Evolutionary conservation across 2,797 vertebrate genomes (phyloP).

Genomic region (Saguinus oedipus): DNA sequence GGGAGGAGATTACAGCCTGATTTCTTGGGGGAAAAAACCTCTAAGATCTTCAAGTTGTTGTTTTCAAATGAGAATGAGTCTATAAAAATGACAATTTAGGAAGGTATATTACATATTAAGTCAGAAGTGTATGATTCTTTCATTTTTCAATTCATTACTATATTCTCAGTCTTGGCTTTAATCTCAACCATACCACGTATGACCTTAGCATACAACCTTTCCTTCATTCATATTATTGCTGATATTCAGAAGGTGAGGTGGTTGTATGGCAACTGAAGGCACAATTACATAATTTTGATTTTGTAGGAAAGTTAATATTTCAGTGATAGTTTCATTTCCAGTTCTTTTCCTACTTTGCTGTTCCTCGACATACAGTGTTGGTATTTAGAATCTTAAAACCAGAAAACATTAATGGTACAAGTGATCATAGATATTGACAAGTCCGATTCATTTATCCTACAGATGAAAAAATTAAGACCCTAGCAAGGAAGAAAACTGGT

Average conservation of each 20-base stretch:
- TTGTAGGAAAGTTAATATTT: slow-evolving; percentile 33
- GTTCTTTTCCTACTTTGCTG: neutral
- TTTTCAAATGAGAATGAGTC: slow-evolving; percentile 37
- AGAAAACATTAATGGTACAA: neutral
- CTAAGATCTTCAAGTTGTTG: slow-evolving; percentile 44
- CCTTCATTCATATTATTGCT: neutral
- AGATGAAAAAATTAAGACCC: neutral
- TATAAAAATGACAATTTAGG: neutral
- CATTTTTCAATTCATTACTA: slow-evolving; percentile 13
- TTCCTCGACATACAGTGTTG: neutral
- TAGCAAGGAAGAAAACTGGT: neutral
- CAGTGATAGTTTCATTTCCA: neutral
- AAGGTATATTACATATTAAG: neutral
- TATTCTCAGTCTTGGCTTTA: slow-evolving; percentile 45
- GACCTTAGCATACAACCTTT: slow-evolving; percentile 53
- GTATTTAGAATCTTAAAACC: slow-evolving; percentile 40
- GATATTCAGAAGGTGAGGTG: neutral
- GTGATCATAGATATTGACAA: neutral
- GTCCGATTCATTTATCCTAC: neutral
- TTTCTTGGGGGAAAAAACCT: slow-evolving; percentile 23
- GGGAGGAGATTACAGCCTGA: neutral
- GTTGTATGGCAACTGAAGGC: neutral
- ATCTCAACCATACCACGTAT: neutral
- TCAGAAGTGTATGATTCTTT: slow-evolving; percentile 23
- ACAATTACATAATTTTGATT: neutral